Evolutionary conservation across 2,797 vertebrate genomes (phyloP), one percentile per base, ranked within the genome.

Genomic region (Anguilla obscura): DNA sequence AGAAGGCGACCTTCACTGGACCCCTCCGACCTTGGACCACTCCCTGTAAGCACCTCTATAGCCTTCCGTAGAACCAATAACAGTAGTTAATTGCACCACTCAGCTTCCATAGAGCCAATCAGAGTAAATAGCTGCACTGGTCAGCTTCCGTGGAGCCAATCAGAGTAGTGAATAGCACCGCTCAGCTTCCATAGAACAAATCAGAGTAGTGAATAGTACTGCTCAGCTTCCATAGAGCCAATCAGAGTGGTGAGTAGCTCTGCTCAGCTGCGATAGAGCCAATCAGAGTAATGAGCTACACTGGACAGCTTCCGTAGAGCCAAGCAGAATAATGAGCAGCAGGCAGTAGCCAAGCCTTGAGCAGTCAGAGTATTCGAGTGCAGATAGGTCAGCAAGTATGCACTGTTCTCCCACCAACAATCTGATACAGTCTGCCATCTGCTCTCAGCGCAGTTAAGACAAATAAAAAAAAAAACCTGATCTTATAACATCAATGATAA

Each of bases 11-110:
- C 94, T 71, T 96, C 97, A 2, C 94, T 97, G 0, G 98, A 99
- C 91, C 96, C 97, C 12, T 89, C 94, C 88, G 98, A 99, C 84
- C 96, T 98, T 0, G 97, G 98, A 24, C 97, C 97, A 1, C 93
- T 99, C 91, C 98, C 97, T 54, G 98, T 99, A 95, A 96, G 96
- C 91, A 66, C 0, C 18, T 3, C 82, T 36, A 74, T 8, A 33
- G 36, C 74, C 33, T 2, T 2, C 36, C 12, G 33, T 36, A 79
- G 27, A 40, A 45, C 74, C 18, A 5, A 79, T 45, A 3, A 45
- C 40, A 4, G 40, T 45, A 45, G 40, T 45, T 45, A 45, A 45
- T 1, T 45, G 1, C 6, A 45, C 33, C 33, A 0, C 14, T 27
- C 69, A 33, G 27, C 66, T 18, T 74, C 18, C 0, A 33, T 36